A percentile compares a stretch with the other conserved stretches of the same genome.
Evolutionary conservation across 2,113 vertebrate genomes (phyloP).

Genomic region (Microcebus lehilahytsara): DNA sequence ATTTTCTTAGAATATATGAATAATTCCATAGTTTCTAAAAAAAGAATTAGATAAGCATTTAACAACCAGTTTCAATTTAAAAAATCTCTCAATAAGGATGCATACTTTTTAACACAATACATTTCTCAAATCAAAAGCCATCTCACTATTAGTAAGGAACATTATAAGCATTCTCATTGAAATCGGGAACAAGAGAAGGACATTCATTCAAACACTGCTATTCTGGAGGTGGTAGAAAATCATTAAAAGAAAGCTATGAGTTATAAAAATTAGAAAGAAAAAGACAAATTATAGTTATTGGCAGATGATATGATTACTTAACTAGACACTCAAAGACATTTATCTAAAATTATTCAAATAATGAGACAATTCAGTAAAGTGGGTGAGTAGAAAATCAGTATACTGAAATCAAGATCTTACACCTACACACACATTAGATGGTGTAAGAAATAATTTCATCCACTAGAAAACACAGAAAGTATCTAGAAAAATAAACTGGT

Average conservation of each 20-base stretch:
- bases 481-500: background rate
- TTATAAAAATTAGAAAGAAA: slow-evolving; percentile 6
- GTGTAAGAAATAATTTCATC: background rate
- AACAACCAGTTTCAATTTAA: background rate
- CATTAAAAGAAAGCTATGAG: background rate
- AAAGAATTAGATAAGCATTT: background rate
- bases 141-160: too few relatives aligned
- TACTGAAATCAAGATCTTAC: background rate
- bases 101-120: background rate
- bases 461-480: background rate
- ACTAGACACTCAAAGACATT: background rate
- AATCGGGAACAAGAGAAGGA: background rate
- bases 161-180: background rate
- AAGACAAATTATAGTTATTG: background rate
- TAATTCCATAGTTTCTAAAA: background rate
- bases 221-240: background rate
- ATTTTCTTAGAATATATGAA: background rate
- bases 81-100: background rate
- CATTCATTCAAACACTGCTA: background rate
- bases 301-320: background rate
- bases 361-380: background rate
- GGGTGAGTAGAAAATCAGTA: background rate
- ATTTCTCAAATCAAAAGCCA: background rate
- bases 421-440: background rate
- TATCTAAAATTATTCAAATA: background rate